Conservation (phyloP, 2,888 invertebrate genomes). For the Erpobdella octoculata region DNA sequence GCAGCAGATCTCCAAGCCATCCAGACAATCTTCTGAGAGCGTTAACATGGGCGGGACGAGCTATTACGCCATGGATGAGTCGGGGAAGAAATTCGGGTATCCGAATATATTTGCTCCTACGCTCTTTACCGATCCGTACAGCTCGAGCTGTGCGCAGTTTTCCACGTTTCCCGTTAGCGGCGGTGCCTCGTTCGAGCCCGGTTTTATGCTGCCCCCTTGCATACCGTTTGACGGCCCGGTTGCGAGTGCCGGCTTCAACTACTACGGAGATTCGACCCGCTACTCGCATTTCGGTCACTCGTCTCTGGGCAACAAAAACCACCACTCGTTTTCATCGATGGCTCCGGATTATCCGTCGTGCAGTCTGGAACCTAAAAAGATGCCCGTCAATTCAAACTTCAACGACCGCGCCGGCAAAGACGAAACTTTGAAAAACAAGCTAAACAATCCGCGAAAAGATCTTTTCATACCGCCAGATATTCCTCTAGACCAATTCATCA, state of each 20-base stretch:
- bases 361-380: conserved; percentile 23
- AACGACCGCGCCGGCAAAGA: conserved; percentile 9
- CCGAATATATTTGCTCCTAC: conserved; percentile 25
- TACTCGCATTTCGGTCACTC: conserved; percentile 27
- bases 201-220: conserved; percentile 26
- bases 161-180: conserved; percentile 22
- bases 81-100: conserved; percentile 18
- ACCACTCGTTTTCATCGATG: conserved; percentile 12
- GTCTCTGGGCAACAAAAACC: conserved; percentile 1
- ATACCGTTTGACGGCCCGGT: conserved; percentile 16
- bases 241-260: conserved; percentile 15
- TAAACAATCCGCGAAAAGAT: conserved; percentile 4
- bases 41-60: not conserved
- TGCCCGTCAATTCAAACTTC: not conserved
- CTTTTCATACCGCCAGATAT: conserved; percentile 3
- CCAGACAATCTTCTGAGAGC: not conserved
- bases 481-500: conserved; percentile 18
- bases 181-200: conserved; percentile 19
- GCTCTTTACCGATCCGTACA: conserved; percentile 24
- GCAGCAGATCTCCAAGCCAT: not conserved
- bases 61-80: conserved; percentile 18
- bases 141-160: conserved; percentile 24
- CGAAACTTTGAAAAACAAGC: not conserved
- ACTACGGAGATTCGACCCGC: conserved; percentile 20
- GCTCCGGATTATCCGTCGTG: conserved; percentile 25